Base-by-base conservation (phyloP, 2,888 invertebrate species). In the Flabesymbios commensalis region DNA sequence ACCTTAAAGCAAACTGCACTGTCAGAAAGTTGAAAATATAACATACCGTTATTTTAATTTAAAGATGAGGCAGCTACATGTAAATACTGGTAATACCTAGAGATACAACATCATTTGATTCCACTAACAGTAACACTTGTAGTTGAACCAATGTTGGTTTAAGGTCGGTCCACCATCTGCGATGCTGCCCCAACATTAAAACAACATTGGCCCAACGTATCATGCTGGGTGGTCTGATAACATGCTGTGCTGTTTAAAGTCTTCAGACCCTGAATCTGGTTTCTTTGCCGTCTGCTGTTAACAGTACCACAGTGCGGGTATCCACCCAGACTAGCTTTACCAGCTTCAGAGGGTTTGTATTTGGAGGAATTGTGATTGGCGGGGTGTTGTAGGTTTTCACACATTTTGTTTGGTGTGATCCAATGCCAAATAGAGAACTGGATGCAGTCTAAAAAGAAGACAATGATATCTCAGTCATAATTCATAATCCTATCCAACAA, bases 231-330 rank as follows among this genome's bases (percentile, higher is more conserved):
- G 7, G 22, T 19, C 10, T 24, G 22, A 7, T 10, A 45, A 24
- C 19, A 19, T 19, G 10, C 45, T 19, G 10, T 45, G 45, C 7
- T 7, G 24, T 19, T 7, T n/a, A n/a, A n/a, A n/a, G n/a, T n/a
- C n/a, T n/a, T 57, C 43, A 68, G 22, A 73, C 45, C 26, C 67
- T 59, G 62, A 72, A 81, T 63, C 78, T 77, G 14, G 74, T 69
- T 53, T 99, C 98, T 0, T 93, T 92, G 31, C 98, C 97, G 82
- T 98, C 97, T 10, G 95, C 94, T 69, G 97, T 86, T 90, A 97
- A 92, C 24, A 98, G 86, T 0, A 94, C 92, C 49, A 98, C 93
- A 31, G 93, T 91, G 58, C 94, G 88, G 77, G 92, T 90, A 81
- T 93, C 94, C 64, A 95, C 93, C 98, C 98, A 99, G 28, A 96